Base-by-base conservation (phyloP, 1,140 invertebrate species). In the Physella acuta region DNA sequence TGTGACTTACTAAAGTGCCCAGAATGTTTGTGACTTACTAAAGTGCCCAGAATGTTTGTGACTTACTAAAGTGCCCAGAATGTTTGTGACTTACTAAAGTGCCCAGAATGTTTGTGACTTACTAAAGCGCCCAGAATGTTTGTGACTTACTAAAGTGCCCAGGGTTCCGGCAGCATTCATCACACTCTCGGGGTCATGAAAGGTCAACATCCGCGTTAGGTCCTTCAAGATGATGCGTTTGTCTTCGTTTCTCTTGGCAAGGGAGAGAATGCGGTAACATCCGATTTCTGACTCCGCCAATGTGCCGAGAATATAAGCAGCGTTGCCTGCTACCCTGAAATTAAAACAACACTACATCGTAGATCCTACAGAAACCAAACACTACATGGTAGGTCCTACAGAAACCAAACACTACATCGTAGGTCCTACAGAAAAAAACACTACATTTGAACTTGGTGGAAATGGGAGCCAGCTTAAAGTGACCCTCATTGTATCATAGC, bases 81-180 rank as follows among this genome's bases (percentile, higher is more conserved):
- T n/a, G n/a, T n/a, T n/a, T n/a, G n/a, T n/a, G n/a, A n/a, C n/a
- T n/a, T n/a, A n/a, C n/a, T n/a, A n/a, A n/a, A n/a, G n/a, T n/a
- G n/a, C n/a, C n/a, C n/a, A n/a, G n/a, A n/a, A n/a, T n/a, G n/a
- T n/a, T n/a, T n/a, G n/a, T n/a, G n/a, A n/a, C n/a, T n/a, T n/a
- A n/a, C n/a, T n/a, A n/a, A n/a, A n/a, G n/a, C n/a, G n/a, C n/a
- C n/a, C n/a, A n/a, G n/a, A n/a, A n/a, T n/a, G n/a, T n/a, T n/a
- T n/a, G 51, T 14, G 33, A 24, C 76, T 69, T 75, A 84, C 84
- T 74, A 85, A 71, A 17, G 82, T 85, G 58, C 84, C 84, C 74
- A 85, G 80, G n/a, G 84, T 85, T 8, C 84, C 84, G 17, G 84
- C 82, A 53, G 82, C 83, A 77, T 85, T 85, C 83, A 85, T 84